A percentile compares a stretch with the other conserved stretches of the same genome.
These are phyloP conservation scores for Nipponia nippon DNA, from an alignment of 2,113 vertebrate genomes.

Conservation along the genomic window DNA sequence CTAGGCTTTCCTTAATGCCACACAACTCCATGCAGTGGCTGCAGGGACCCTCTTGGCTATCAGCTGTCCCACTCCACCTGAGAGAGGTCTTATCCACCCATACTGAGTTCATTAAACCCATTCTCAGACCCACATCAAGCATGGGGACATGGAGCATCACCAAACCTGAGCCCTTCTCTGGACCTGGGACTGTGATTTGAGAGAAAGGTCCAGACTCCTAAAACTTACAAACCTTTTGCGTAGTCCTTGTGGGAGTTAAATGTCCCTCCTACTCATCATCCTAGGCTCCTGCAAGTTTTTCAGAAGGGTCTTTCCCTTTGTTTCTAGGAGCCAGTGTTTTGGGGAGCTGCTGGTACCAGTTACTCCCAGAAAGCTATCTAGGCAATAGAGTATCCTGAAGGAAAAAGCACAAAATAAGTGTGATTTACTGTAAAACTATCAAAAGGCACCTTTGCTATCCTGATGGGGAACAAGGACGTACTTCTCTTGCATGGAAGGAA, in stretches of 20 bases:
- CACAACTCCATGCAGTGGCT: neutral
- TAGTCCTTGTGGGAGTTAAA: neutral
- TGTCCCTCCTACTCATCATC: neutral
- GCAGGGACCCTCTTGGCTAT: neutral
- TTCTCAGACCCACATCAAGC: neutral
- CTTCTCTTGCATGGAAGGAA: neutral
- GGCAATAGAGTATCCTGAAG: neutral
- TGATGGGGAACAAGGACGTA: neutral
- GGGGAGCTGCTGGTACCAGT: neutral
- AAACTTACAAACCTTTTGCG: neutral
- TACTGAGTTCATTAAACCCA: fast-evolving
- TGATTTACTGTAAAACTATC: neutral
- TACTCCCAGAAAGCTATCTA: neutral
- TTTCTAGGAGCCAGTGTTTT: neutral
- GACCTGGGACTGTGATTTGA: neutral
- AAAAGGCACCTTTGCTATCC: neutral
- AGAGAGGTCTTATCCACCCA: neutral
- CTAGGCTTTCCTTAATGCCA: neutral
- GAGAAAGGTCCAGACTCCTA: neutral
- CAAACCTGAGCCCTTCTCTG: neutral
- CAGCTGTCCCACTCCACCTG: neutral
- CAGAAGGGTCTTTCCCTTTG: neutral
- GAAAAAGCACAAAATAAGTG: neutral
- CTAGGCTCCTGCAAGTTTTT: neutral
- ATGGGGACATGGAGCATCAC: neutral